Evolutionary conservation across 2,113 vertebrate species (phyloP), one percentile per base, ranked within the genome.

Genomic region (Pomatostomus ruficeps): DNA sequence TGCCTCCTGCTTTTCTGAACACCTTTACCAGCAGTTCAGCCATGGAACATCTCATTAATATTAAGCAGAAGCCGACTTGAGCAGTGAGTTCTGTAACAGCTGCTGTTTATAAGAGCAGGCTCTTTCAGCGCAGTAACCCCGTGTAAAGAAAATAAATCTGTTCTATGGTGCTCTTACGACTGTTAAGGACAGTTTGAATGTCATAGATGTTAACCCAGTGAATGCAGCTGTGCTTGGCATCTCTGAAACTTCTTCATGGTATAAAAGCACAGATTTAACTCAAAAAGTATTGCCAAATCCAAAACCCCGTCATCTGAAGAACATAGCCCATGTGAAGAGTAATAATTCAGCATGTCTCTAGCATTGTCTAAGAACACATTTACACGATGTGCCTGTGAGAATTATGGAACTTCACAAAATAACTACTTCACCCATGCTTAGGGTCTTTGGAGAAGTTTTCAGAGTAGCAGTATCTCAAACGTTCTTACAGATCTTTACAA

Each of bases 121-220:
- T 87, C 67, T 82, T 89, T 93, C 91, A 89, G 86, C 63, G 25
- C 70, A 89, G 80, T 71, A 95, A 80, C 73, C 79, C 93, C 68
- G 36, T 90, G 89, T 46, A 89, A 79, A 74, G 68, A 61, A 88
- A 88, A 91, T 36, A 18, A 71, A 91, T 88, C 87, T 94, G 74
- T 88, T 95, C 74, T 89, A 15, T 83, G 87, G 93, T 97, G 95
- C 95, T 96, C 91, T 85, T 95, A 66, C 7, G 87, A 96, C 96
- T 97, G 91, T 95, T 95, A 93, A 83, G 84, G 95, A 95, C 94
- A 89, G 73, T 85, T 85, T 95, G 93, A 96, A 95, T 95, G 91
- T 96, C 80, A 73, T 19, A 43, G 83, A 83, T 93, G 93, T 94
- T 91, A 89, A 38, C 45, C 82, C 94, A 76, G 62, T 82, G 85